Evolutionary conservation across 2,797 vertebrate genomes (phyloP), one percentile per base, ranked within the genome.

Genomic region (Pitangus sulphuratus): DNA sequence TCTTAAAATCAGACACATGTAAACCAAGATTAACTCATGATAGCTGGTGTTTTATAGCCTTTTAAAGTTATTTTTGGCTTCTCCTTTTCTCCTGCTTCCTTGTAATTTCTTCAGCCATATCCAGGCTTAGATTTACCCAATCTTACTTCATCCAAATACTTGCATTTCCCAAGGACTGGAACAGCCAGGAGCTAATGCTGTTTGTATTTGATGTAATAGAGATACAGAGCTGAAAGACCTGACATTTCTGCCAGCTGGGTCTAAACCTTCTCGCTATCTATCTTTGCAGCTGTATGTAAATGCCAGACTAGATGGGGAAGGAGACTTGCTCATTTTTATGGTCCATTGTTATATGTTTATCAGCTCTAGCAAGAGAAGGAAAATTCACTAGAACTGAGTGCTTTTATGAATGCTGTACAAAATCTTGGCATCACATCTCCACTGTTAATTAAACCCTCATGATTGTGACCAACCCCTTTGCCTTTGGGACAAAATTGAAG

Each of bases 181-280:
- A 86, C n/a, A 21, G 85, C 79, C 78, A 69, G 39, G 17, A 91
- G 65, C 39, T 94, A 85, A 75, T 61, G 69, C 42, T 88, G 53
- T 91, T 94, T 94, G 53, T 44, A 31, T 91, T 90, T 95, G 93
- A 95, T 95, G n/a, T 86, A 94, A 95, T 76, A 95, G 47, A 96
- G 94, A 95, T 93, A 84, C 16, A 91, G 93, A 86, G 53, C 79
- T 53, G 87, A 91, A 90, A 95, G 91, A 65, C 50, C 11, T 93
- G 90, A 75, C 48, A 35, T 75, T 90, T 84, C 68, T 95, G 93
- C 87, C 93, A 95, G 76, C 79, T 89, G 82, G 42, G 61, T 71
- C 72, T 88, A 90, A 94, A 62, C 88, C 80, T 85, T 69, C 72
- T 91, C 0, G 0, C 82, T 96, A 85, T 96, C 96, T 96, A 5